phyloP scores from a whole-genome alignment of 1,140 invertebrate genomes.

The Orchesella cincta region DNA sequence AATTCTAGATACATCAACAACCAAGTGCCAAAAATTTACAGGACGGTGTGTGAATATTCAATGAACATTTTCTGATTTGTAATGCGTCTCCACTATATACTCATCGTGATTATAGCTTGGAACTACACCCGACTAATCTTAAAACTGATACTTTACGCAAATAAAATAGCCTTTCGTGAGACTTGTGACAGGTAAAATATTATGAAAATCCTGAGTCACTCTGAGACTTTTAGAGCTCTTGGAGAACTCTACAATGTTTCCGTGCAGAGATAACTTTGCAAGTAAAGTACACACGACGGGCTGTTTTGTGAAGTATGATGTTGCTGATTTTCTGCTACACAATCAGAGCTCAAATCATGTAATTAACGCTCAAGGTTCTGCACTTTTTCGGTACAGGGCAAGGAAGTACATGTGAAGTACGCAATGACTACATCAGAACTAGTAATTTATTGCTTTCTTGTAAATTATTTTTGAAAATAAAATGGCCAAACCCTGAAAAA shows the following conservation, averaged over 20 bases:
- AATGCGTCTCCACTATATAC: no score
- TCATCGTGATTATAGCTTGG: neutral
- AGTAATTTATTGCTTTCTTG: constrained; percentile 25
- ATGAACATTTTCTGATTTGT: neutral
- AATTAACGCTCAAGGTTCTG: constrained; percentile 27
- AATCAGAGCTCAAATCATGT: constrained; percentile 15
- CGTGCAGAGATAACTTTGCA: neutral
- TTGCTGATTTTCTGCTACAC: constrained; percentile 10
- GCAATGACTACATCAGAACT: neutral
- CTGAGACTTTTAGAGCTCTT: neutral
- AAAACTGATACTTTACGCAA: neutral
- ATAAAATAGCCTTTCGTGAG: constrained; percentile 8
- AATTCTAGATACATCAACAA: neutral
- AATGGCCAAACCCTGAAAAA: constrained; percentile 18
- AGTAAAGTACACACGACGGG: neutral
- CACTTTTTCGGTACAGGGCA: constrained; percentile 20
- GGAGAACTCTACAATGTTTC: constrained; percentile 1
- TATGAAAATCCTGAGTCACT: constrained; percentile 4
- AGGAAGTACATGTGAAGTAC: neutral
- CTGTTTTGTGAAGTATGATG: neutral
- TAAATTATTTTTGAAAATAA: constrained; percentile 27
- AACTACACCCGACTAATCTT: neutral
- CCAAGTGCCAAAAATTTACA: neutral
- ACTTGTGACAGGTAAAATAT: constrained; percentile 11
- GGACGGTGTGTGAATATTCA: neutral